Evolutionary conservation across 1,140 invertebrate species (phyloP).

Genomic region (Scaptomyza hsui): DNA sequence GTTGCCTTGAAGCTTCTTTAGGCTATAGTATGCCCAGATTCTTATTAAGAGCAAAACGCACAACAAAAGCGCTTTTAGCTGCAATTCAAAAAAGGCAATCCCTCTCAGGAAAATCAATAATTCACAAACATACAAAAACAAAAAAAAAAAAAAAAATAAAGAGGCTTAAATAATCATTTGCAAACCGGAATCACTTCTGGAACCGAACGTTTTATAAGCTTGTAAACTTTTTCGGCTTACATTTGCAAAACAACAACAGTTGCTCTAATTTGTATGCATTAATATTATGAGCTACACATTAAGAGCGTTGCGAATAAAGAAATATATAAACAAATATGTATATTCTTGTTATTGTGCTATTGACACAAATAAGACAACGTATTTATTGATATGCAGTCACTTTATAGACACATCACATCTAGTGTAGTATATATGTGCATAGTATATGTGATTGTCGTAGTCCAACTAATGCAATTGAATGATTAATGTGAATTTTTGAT

Average conservation of each 20-base stretch:
- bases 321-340: not conserved
- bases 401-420: slow-evolving; percentile 7
- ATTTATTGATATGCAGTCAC: slow-evolving; percentile 33
- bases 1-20: no score
- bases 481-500: slow-evolving; percentile 68
- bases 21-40: no score
- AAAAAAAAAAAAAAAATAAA: no score
- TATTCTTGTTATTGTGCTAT: slow-evolving; percentile 24
- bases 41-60: no score
- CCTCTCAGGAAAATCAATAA: no score
- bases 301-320: no score
- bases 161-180: no score
- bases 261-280: not conserved
- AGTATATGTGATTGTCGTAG: slow-evolving; percentile 19
- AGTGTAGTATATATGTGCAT: not conserved
- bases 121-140: no score
- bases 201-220: not conserved
- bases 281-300: not conserved
- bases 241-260: no score
- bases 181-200: not conserved
- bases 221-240: not conserved
- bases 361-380: slow-evolving; percentile 16
- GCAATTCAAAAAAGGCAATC: no score
- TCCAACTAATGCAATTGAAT: slow-evolving; percentile 50
- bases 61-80: no score